Evolutionary conservation across 2,888 invertebrate species (phyloP), one percentile per base, ranked within the genome.

Genomic region (Parnassius apollo): DNA sequence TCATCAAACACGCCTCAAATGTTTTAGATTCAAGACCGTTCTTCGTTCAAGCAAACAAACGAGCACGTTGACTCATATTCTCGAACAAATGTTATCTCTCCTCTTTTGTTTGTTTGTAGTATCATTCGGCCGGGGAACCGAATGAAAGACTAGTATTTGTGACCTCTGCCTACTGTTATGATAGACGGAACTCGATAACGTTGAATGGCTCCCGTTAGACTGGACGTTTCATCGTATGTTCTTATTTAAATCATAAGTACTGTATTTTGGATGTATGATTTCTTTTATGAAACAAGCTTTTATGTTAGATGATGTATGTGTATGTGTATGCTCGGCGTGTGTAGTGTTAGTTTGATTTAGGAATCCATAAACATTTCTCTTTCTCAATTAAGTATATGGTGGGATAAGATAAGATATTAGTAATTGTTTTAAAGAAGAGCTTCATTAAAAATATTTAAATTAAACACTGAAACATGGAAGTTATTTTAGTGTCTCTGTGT

Each of bases 41-140:
- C 57, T 57, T 49, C 60, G 52, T 48, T 46, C 61, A 22, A 62
- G 52, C 64, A 64, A 64, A 64, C 64, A 64, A 57, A 57, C 64
- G 48, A 49, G 53, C 64, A 56, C 81, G 83, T 85, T 87, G 88
- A 86, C 83, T 88, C 86, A 86, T 77, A 79, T 81, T 81, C 80
- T 78, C 83, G 85, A 87, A 88, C 90, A 89, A 90, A 88, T 87
- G 90, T 86, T 89, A 86, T 87, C 86, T 83, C 81, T 89, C 88
- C 84, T 83, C 85, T 86, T 88, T 88, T 88, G 88, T 91, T 90
- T 90, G 86, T 89, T 88, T 84, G 85, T 87, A 85, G 85, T 86
- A 83, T 83, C 83, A 83, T 82, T 80, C 81, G 60, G 56, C 72
- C 73, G 74, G 76, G 80, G 82, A 77, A 76, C 73, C 69, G 66